These are phyloP conservation scores for Rutilus rutilus DNA, from an alignment of 2,113 vertebrate species.

Conservation along the genomic window DNA sequence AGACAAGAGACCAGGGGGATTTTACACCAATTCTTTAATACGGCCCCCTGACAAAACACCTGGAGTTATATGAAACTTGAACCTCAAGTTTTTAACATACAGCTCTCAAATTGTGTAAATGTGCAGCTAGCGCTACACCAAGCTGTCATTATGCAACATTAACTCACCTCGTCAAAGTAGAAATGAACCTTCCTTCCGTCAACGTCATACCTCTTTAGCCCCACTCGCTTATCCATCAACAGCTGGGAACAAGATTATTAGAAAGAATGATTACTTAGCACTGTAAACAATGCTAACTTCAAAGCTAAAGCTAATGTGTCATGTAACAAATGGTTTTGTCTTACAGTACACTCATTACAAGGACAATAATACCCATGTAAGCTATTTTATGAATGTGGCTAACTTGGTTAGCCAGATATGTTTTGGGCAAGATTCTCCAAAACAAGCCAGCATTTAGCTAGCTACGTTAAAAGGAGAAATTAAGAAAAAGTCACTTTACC, in stretches of 20 bases:
- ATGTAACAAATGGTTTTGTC: not conserved
- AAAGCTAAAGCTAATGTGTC: not conserved
- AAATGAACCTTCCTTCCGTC: constrained; percentile 87
- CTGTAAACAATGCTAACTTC: not conserved
- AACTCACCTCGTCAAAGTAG: constrained; percentile 91
- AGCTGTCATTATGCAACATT: not conserved
- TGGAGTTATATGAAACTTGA: constrained; percentile 15
- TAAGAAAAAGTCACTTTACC: not conserved
- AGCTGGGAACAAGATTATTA: constrained; percentile 71
- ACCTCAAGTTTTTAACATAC: constrained; percentile 7
- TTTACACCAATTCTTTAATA: constrained; percentile 12
- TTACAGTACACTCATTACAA: not conserved
- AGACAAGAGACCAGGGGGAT: not conserved
- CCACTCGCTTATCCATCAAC: constrained; percentile 86
- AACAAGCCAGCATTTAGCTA: not conserved
- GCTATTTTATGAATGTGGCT: not conserved
- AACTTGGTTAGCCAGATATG: not conserved
- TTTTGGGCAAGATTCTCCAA: not conserved
- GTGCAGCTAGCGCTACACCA: no score
- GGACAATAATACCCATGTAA: not conserved
- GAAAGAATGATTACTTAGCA: not conserved
- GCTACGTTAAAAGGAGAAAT: not conserved
- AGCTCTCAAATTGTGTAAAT: not conserved
- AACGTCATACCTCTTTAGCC: constrained; percentile 89
- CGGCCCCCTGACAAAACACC: constrained; percentile 22